These are phyloP conservation scores for Neotoxoptera formosana DNA, from an alignment of 1,140 invertebrate genomes.

Conservation along the genomic window DNA sequence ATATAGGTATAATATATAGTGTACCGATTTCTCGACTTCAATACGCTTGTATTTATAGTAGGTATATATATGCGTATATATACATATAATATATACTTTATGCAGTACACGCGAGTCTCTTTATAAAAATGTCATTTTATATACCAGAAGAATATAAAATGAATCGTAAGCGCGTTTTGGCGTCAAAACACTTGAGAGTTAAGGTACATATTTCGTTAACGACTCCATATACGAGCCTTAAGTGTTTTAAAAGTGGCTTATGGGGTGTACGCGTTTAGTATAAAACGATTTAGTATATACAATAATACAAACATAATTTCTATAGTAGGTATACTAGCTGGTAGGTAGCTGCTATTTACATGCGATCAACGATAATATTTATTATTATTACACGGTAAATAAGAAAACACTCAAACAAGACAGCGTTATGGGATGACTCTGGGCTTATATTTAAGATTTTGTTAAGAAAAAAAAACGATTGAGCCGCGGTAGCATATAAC, in stretches of 20 bases:
- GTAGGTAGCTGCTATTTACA: conserved; percentile 17
- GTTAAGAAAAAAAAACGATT: not conserved
- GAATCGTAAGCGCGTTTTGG: not conserved
- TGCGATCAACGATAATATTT: not conserved
- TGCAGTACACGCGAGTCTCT: not conserved
- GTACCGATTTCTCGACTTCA: not conserved
- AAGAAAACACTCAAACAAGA: not conserved
- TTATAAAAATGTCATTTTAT: not conserved
- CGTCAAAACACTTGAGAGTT: conserved; percentile 37
- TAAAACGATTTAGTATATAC: conserved; percentile 6
- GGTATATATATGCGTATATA: not conserved
- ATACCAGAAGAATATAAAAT: not conserved
- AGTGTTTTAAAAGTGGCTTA: conserved; percentile 29
- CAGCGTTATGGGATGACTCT: not conserved
- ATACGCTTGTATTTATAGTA: not conserved
- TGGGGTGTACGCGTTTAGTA: not conserved
- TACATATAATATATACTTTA: not conserved
- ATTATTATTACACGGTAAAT: conserved; percentile 29
- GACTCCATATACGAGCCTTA: not conserved
- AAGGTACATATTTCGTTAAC: not conserved
- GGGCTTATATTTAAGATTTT: not conserved
- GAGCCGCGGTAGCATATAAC: not conserved
- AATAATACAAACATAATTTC: conserved; percentile 25
- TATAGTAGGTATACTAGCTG: not conserved
- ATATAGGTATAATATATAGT: not conserved